phyloP scores from a whole-genome alignment of 2,888 invertebrate species.

The Mimachlamys varia region DNA sequence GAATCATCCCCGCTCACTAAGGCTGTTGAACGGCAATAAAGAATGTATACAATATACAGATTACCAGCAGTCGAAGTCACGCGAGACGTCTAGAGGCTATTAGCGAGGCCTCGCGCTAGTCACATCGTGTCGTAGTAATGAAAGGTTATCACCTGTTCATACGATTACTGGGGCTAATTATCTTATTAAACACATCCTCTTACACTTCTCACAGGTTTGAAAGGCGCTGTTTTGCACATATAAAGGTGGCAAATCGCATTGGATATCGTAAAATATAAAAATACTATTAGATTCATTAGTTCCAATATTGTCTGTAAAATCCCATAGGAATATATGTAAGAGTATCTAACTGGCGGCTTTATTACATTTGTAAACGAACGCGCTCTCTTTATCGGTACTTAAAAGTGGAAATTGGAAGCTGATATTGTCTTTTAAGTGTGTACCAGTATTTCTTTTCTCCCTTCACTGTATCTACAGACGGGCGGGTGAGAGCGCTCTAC shows the following conservation, averaged over 20 bases:
- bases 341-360: conserved; percentile 28
- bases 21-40: not conserved
- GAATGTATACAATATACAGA: conserved; percentile 36
- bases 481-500: not conserved
- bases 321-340: conserved; percentile 22
- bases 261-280: conserved; percentile 46
- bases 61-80: conserved; percentile 6
- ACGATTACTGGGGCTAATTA: not conserved
- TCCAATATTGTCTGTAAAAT: conserved; percentile 2
- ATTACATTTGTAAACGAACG: conserved; percentile 31
- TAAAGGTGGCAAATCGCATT: conserved; percentile 42
- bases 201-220: conserved; percentile 29
- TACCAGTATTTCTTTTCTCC: not conserved
- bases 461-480: not conserved
- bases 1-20: conserved; percentile 27
- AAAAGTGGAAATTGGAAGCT: not conserved
- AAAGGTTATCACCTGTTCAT: conserved; percentile 14
- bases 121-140: conserved; percentile 14
- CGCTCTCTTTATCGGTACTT: conserved; percentile 21
- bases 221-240: conserved; percentile 38
- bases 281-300: conserved; percentile 43
- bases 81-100: conserved; percentile 24
- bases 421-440: conserved; percentile 19
- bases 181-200: conserved; percentile 26
- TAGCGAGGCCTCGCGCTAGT: conserved; percentile 19